Base-by-base conservation (phyloP, 2,888 invertebrate genomes). In the Cryptus armator region DNA sequence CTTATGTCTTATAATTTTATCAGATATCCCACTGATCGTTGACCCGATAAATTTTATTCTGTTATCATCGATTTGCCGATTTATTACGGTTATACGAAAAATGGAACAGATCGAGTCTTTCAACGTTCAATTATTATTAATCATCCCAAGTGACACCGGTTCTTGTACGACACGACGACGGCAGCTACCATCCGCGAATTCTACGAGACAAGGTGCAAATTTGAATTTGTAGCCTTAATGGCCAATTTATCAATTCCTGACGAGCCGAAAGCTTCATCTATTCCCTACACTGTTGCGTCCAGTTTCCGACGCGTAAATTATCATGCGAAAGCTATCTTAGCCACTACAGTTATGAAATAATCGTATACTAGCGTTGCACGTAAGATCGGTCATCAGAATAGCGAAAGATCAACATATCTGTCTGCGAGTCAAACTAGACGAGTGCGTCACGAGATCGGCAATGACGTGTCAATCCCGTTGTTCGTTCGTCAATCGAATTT, bases 391-490 rank as follows among this genome's bases (percentile, higher is more conserved):
- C 14, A 29, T 29, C 19, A 24, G 5, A 68, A 48, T 46, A 46
- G 29, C 68, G 32, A n/a, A 37, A 10, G 70, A 70, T 53, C 70
- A 19, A 37, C 51, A 70, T 53, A 56, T 24, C 56, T 1, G 37
- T 70, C 37, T 12, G 70, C 5, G 0, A n/a, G 53, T 12, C 87
- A 87, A 83, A 85, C 86, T 85, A 86, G 86, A 86, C 53, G 53
- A 88, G 86, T 87, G 86, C 84, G 81, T 75, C 71, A 51, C 29
- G 48, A 72, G 75, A 46, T 12, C 48, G 84, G 81, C 80, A 84
- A 89, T 89, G 89, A 90, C 88, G 87, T 88, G 88, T 89, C 88
- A 12, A 85, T 88, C 87, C 86, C 86, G 88, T 87, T 87, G 87
- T 82, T 83, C 78, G 84, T 86, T 86, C 83, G 88, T 89, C 89